phyloP scores from a whole-genome alignment of 2,797 vertebrate genomes.

The Buphagus erythrorhynchus region DNA sequence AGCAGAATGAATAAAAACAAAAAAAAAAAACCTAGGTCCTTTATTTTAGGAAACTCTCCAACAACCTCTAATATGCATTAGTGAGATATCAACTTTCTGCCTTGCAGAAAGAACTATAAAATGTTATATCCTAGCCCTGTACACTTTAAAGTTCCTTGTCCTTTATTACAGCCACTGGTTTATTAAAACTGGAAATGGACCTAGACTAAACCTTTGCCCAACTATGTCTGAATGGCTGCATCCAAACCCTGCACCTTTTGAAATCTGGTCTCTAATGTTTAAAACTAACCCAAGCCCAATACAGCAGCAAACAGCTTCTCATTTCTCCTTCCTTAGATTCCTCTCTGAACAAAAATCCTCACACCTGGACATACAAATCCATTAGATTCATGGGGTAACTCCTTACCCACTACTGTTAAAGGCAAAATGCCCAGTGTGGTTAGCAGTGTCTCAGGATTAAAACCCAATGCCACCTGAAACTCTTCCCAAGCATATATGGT shows the following conservation, averaged over 20 bases:
- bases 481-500: neutral
- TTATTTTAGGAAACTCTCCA: slow-evolving; percentile 17
- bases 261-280: neutral
- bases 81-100: slow-evolving; percentile 22
- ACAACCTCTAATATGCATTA: neutral
- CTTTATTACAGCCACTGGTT: neutral
- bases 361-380: neutral
- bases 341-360: neutral
- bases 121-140: neutral
- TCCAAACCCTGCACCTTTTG: neutral
- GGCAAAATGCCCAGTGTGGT: neutral
- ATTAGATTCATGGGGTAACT: neutral
- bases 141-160: neutral
- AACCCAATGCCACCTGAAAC: neutral
- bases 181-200: slow-evolving; percentile 24
- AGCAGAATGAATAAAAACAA: neutral
- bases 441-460: neutral
- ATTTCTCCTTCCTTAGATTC: neutral
- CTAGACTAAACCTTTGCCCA: neutral
- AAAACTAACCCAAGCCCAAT: neutral
- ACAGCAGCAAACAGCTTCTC: neutral
- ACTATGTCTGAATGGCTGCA: neutral
- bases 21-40: neutral
- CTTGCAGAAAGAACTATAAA: slow-evolving; percentile 15
- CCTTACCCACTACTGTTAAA: neutral